Evolutionary conservation across 1,140 invertebrate species (phyloP), one percentile per base, ranked within the genome.

Genomic region (Zaprionus ghesquierei): DNA sequence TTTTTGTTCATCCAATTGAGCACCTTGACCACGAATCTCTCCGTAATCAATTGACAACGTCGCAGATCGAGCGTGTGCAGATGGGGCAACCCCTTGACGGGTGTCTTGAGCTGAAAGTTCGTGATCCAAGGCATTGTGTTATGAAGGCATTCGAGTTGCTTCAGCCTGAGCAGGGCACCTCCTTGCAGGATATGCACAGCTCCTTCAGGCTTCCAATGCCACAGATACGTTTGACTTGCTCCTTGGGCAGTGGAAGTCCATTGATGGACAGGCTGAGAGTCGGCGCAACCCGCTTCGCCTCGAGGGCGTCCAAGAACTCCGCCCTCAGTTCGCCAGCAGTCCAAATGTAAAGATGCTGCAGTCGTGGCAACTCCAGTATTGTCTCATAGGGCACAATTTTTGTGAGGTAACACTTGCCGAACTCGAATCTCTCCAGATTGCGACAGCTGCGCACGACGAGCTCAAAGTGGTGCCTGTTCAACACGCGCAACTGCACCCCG

Each of bases 151-250:
- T 51, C 49, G 3, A 51, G 49, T 13, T 51, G 49, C 23, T 51
- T 25, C 0, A 51, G 2, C 5, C 22, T 25, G 1, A 51, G 13
- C 13, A 51, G n/a, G 49, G 49, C 5, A 51, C 49, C 6, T 51
- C 13, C 23, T 51, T 15, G 23, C 49, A 51, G 13, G 49, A 51
- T 13, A 51, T 25, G n/a, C 49, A 51, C 4, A 51, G 13, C 13
- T 51, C 49, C 23, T 51, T 51, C 22, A 51, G 49, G 49, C 49
- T 51, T 10, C 12, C 12, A n/a, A 51, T 15, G 20, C 22, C 12
- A n/a, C 49, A 51, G 23, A 51, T 51, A 2, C 20, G 49, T n/a
- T 51, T 51, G 22, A 51, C 49, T n/a, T 51, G 49, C 13, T 51
- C 13, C n/a, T 51, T 51, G 49, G 49, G 49, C 20, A 51, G 13